Base-by-base conservation (phyloP, 2,797 vertebrate genomes). In the Anabas testudineus region DNA sequence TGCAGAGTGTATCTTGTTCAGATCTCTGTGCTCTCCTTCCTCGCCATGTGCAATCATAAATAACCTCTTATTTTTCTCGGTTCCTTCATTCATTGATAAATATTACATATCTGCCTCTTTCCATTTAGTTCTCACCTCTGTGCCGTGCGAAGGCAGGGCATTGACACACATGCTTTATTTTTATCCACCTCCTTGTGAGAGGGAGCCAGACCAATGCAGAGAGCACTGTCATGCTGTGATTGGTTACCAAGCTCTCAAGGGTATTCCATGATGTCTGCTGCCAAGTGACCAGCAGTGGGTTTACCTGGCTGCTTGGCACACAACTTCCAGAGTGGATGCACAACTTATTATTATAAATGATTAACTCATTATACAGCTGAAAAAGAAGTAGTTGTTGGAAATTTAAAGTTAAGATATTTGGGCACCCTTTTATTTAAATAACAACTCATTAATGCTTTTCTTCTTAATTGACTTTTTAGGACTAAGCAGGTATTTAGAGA, bases 81-180 rank as follows among this genome's bases (percentile, higher is more conserved):
- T 68, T 84, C 42, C 21, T 45, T 76, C 54, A 36, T 72, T 81
- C 80, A 80, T 85, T 80, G 78, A 84, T 90, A 79, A 88, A 92
- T 94, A 84, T 89, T 92, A 85, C 67, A 92, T 91, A 83, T 61
- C 71, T 54, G 65, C 42, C 63, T 68, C 61, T 85, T 72, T 77
- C 74, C 43, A 9, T 72, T 12, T 12, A 52, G 69, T 85, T 83
- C 65, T 52, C 67, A 59, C 83, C 68, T 28, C 22, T 34, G 60
- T 88, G 81, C 77, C 48, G 61, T 91, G 88, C 70, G 15, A 88
- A 88, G 82, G 72, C 69, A 28, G 72, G 57, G 78, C 30, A 74
- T 78, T 82, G 81, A 82, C 80, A 73, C 24, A 45, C 71, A 41
- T 56, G 61, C 66, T 86, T 90, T 93, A 93, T 94, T 93, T 93